These are phyloP conservation scores for Artemia franciscana DNA, from an alignment of 1,140 invertebrate genomes.

Conservation along the genomic window DNA sequence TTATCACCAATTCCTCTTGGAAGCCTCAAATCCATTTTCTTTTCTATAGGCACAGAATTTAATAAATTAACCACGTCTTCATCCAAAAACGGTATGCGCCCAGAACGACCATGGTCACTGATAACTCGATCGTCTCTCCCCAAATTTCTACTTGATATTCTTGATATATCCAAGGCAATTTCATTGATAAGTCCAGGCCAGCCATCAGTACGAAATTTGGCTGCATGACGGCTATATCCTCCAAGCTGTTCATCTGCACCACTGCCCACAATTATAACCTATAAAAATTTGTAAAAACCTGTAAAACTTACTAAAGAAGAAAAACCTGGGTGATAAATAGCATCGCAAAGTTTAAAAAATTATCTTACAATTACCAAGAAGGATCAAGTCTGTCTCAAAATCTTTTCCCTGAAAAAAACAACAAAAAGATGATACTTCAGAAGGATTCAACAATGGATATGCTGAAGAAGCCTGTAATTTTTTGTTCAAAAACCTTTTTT, in stretches of 20 bases:
- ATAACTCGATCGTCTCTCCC: conserved; percentile 77
- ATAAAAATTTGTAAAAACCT: no score
- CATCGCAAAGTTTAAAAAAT: no score
- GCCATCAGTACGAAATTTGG: conserved; percentile 31
- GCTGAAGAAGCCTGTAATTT: no score
- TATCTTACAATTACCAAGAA: no score
- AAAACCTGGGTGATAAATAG: no score
- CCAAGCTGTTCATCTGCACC: conserved; percentile 92
- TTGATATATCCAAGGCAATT: conserved; percentile 45
- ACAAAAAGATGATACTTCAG: no score
- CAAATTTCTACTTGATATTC: conserved; percentile 74
- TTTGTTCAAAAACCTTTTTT: no score
- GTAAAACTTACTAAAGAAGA: no score
- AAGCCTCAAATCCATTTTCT: conserved; percentile 34
- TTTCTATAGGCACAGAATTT: conserved; percentile 38
- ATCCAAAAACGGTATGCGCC: conserved; percentile 79
- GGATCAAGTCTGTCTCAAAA: no score
- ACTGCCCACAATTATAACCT: conserved; percentile 69
- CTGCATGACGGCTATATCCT: conserved; percentile 71
- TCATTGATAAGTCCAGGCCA: conserved; percentile 41
- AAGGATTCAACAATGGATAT: no score
- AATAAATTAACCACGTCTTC: conserved; percentile 59
- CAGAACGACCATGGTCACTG: conserved; percentile 47
- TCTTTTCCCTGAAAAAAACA: no score
- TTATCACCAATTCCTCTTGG: conserved; percentile 77